phyloP scores from a whole-genome alignment of 2,113 vertebrate species.

The Onychostruthus taczanowskii region DNA sequence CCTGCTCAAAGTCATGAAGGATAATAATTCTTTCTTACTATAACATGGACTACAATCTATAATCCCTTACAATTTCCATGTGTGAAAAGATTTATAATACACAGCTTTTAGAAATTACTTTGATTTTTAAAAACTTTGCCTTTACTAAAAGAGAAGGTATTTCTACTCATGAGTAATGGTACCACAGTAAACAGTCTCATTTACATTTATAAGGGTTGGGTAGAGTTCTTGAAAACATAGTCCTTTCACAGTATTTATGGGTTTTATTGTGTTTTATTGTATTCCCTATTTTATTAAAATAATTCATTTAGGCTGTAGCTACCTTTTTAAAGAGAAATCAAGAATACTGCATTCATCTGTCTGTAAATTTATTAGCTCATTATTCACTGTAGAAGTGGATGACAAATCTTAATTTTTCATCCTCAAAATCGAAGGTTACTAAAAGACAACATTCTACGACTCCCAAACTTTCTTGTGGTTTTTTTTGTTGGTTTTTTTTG shows the following conservation, averaged over 20 bases:
- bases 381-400: conserved; percentile 10
- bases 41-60: neutral
- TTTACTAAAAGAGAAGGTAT: neutral
- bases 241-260: neutral
- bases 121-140: neutral
- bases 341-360: conserved; percentile 14
- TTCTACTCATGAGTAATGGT: neutral
- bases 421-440: conserved; percentile 9
- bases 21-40: neutral
- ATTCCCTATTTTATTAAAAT: conserved; percentile 9
- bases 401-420: conserved; percentile 45
- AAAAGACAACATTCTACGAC: neutral
- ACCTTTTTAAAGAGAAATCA: conserved; percentile 6
- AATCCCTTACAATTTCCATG: neutral
- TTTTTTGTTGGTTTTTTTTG: too few relatives aligned
- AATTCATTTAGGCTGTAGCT: conserved; percentile 1
- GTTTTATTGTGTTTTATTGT: neutral
- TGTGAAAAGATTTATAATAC: neutral
- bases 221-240: neutral
- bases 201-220: neutral
- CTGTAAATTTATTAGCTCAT: conserved; percentile 30
- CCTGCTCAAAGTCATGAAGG: neutral
- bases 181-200: neutral
- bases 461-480: neutral
- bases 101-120: neutral